Conservation (phyloP, 2,797 vertebrate species). For the Alauda arvensis region DNA sequence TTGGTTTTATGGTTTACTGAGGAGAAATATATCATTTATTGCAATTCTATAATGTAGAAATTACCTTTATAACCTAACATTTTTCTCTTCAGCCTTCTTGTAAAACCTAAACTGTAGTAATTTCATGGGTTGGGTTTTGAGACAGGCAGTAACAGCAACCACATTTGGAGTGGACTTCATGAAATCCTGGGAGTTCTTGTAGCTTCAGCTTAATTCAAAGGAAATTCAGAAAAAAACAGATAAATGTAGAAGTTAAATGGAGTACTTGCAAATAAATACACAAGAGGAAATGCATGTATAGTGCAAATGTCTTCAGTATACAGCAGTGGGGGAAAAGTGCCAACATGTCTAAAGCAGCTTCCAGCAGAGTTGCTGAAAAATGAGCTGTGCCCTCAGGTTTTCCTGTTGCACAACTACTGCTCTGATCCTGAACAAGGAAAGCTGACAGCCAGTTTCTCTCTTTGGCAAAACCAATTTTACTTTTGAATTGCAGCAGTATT, state of each 20-base stretch:
- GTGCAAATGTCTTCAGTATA: background rate
- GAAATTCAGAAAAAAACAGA: background rate
- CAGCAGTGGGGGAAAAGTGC: background rate
- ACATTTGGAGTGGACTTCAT: background rate
- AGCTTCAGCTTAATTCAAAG: background rate
- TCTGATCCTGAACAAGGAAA: constrained; percentile 5
- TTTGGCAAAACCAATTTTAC: background rate
- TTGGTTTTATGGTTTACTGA: background rate
- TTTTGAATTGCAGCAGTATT: background rate
- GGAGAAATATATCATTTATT: background rate
- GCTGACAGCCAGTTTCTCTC: background rate
- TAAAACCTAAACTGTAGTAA: background rate
- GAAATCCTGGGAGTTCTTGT: background rate
- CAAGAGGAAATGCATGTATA: background rate
- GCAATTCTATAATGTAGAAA: background rate
- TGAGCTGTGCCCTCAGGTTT: background rate
- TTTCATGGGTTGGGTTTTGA: background rate
- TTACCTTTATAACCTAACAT: background rate
- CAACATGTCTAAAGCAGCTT: background rate
- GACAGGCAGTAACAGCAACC: background rate
- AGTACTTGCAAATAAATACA: background rate
- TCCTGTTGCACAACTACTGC: constrained; percentile 14
- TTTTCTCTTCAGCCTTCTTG: background rate
- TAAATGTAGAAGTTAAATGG: background rate
- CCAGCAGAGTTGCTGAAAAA: constrained; percentile 1